Base-by-base conservation (phyloP, 2,797 vertebrate species). In the Acridotheres tristis region DNA sequence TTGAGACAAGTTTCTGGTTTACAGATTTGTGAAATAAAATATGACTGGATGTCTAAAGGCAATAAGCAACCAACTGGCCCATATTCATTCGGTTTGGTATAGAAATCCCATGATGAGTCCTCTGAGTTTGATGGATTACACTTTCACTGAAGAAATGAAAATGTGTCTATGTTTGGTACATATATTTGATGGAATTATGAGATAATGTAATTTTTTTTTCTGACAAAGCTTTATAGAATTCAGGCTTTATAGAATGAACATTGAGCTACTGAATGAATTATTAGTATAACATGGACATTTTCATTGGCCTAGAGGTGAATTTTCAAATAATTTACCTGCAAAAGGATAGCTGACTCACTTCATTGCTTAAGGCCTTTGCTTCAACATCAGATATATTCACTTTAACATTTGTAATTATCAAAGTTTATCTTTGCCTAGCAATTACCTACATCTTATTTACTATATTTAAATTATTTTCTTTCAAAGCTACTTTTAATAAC, bases 401-500 rank as follows among this genome's bases (percentile, higher is more conserved):
- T 48, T 71, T 54, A 80, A 10, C 11, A 54, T 50, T 42, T 43
- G 42, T 43, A 86, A 65, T 75, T 84, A 88, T 58, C 19, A 86
- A 88, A 23, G 23, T 73, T 94, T 89, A 65, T 16, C 3, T 68
- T 47, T 95, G 62, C 34, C 54, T 78, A 32, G 26, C 13, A 83
- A 93, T 66, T 80, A 51, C n/a, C 29, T 55, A 18, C 29, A 66
- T 78, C n/a, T n/a, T 75, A 75, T 85, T 95, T 72, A 82, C 8
- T 78, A 59, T 23, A 54, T 78, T 93, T 75, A 47, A 63, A 76
- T 67, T 77, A 82, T 53, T 66, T 93, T 91, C 13, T 71, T 84
- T 96, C 69, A 82, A 72, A 85, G 61, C 32, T 76, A 74, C 32
- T 83, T 81, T 65, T 72, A 88, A 48, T 93, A 91, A 88, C 90